These are phyloP conservation scores for Poecilia wingei DNA, from an alignment of 2,797 vertebrate species.

Conservation along the genomic window DNA sequence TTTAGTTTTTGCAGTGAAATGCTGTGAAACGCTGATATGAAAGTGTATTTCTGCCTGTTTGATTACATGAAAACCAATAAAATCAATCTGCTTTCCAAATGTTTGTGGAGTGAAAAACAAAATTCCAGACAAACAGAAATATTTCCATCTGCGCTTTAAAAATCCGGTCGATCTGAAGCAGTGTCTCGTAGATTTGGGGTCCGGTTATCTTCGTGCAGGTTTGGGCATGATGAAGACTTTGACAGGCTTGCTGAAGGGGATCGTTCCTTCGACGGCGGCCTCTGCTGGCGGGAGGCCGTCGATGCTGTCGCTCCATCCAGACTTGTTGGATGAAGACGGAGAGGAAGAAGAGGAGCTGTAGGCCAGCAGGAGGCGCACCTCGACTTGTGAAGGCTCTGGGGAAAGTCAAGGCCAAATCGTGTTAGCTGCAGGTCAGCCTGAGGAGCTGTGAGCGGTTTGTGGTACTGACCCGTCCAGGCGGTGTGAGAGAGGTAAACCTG, in stretches of 20 bases:
- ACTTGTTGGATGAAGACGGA: constrained; percentile 61
- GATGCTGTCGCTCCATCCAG: constrained; percentile 82
- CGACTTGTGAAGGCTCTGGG: constrained; percentile 93
- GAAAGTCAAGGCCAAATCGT: not conserved
- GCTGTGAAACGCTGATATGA: not conserved
- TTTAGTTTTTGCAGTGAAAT: not conserved
- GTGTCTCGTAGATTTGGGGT: not conserved
- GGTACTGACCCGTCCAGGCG: constrained; percentile 91
- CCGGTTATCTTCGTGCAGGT: constrained; percentile 85
- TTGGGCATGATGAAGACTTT: constrained; percentile 98
- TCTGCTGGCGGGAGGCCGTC: constrained; percentile 82
- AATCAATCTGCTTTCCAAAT: not conserved
- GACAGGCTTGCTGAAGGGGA: constrained; percentile 92
- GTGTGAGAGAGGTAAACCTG: constrained; percentile 96
- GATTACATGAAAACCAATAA: constrained; percentile 29
- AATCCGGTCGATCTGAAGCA: not conserved
- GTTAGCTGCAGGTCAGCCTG: not conserved
- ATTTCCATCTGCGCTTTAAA: not conserved
- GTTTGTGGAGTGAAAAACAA: not conserved
- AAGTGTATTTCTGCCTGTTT: constrained; percentile 24
- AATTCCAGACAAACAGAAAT: not conserved
- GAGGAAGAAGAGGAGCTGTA: constrained; percentile 86
- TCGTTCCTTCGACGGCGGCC: constrained; percentile 88
- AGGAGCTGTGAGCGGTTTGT: not conserved
- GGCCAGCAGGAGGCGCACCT: constrained; percentile 91